phyloP scores from a whole-genome alignment of 1,140 invertebrate species.

The Zaprionus capensis region DNA sequence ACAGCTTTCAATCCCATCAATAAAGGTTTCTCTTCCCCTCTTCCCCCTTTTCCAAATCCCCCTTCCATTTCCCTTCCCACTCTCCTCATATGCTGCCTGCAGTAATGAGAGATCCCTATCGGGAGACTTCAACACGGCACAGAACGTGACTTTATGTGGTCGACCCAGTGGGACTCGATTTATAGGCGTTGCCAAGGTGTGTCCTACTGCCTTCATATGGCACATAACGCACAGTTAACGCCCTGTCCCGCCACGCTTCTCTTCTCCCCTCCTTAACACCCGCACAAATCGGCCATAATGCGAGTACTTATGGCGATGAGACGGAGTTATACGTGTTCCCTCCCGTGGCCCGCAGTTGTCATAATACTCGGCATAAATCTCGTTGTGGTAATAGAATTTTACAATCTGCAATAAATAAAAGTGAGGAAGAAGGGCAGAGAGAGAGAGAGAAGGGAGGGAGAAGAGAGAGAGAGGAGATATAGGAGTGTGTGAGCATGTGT shows the following conservation, averaged over 20 bases:
- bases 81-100: background rate
- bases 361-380: conserved; percentile 69
- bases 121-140: conserved; percentile 50
- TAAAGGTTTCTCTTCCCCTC: background rate
- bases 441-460: background rate
- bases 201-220: conserved; percentile 48
- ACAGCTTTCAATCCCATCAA: conserved; percentile 13
- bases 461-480: background rate
- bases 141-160: conserved; percentile 69
- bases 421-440: background rate
- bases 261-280: background rate
- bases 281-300: conserved; percentile 17
- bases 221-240: conserved; percentile 11
- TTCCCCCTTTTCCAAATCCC: background rate
- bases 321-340: conserved; percentile 28
- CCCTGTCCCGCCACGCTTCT: background rate
- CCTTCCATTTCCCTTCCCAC: too few species aligned
- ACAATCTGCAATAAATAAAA: conserved; percentile 66
- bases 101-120: conserved; percentile 39
- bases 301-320: conserved; percentile 11
- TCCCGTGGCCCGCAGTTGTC: conserved; percentile 29
- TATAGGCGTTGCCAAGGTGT: conserved; percentile 64
- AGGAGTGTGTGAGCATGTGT: conserved; percentile 9
- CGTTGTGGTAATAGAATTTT: conserved; percentile 59
- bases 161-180: conserved; percentile 54